Evolutionary conservation across 2,888 invertebrate species (phyloP), one percentile per base, ranked within the genome.

Genomic region (Athalia rosae): DNA sequence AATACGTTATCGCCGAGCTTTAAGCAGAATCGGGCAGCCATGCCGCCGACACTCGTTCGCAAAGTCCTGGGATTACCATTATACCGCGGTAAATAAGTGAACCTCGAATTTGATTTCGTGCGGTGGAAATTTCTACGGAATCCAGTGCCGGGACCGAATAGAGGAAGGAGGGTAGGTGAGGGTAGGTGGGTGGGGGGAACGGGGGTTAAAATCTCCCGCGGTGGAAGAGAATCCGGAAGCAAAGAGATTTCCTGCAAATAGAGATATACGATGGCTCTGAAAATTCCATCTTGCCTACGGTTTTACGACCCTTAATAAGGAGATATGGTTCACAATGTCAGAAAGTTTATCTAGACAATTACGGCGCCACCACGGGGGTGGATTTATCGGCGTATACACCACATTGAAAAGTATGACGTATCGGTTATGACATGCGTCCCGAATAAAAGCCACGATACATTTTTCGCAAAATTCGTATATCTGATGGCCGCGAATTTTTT

Each of bases 321-420:
- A 71, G 43, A 71, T 71, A 71, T 71, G 58, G 71, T 71, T 71
- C 58, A 61, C 53, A 58, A n/a, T 58, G 71, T 71, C 56, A 56
- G 71, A 58, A 71, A 71, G 71, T 71, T 71, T 71, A 71, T 71
- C 71, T 58, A 71, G 71, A 71, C 71, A 71, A 71, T 71, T 43
- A 71, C 71, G 71, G 56, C 56, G 45, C 3, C n/a, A 28, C 28
- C 28, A 28, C 28, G 28, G 7, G 45, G 50, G 48, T 11, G 15
- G 28, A 71, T 71, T 71, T 71, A 71, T 71, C 71, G 7, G n/a
- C 11, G 7, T 50, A 53, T 50, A 67, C 53, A 6, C 1, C 28
- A 58, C 58, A 13, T 15, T 64, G 50, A 67, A 53, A 67, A 67
- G 50, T 53, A 67, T 67, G 28, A 28, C 67, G 4, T 13, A 47